A percentile compares a stretch with the other conserved stretches of the same genome.
phyloP scores from a whole-genome alignment of 1,140 invertebrate genomes.

The Bombus balteatus region DNA sequence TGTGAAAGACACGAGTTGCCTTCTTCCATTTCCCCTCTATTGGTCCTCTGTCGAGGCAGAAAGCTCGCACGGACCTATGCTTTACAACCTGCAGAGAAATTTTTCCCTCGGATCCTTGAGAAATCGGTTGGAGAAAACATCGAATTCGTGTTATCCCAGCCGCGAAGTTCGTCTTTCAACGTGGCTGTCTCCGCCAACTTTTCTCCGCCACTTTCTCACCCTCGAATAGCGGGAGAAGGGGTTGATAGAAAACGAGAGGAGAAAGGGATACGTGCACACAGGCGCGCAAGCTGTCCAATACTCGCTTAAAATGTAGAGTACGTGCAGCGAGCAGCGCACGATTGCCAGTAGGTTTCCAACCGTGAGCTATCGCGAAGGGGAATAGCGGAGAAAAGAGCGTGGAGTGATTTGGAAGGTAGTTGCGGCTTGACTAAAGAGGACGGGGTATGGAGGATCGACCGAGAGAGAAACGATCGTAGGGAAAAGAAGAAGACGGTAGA shows the following conservation, averaged over 20 bases:
- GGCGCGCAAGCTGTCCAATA: background rate
- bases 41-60: conserved; percentile 10
- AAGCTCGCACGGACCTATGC: background rate
- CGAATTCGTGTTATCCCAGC: conserved; percentile 44
- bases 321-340: conserved; percentile 8
- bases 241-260: too few species aligned
- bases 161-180: conserved; percentile 44
- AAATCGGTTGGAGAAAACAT: conserved; percentile 34
- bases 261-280: background rate
- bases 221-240: background rate
- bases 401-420: conserved; percentile 62
- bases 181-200: background rate
- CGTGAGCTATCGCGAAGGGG: conserved; percentile 32
- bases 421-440: conserved; percentile 4
- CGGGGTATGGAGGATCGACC: background rate
- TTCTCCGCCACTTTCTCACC: conserved; percentile 17
- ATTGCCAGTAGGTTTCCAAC: conserved; percentile 42
- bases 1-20: background rate
- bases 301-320: background rate
- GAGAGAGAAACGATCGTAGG: background rate
- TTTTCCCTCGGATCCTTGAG: background rate
- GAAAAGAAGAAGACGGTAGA: background rate
- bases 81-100: background rate
- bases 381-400: conserved; percentile 31
- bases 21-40: background rate